Conservation (phyloP, 2,797 vertebrate genomes). For the Petrocephalus sullivani region DNA sequence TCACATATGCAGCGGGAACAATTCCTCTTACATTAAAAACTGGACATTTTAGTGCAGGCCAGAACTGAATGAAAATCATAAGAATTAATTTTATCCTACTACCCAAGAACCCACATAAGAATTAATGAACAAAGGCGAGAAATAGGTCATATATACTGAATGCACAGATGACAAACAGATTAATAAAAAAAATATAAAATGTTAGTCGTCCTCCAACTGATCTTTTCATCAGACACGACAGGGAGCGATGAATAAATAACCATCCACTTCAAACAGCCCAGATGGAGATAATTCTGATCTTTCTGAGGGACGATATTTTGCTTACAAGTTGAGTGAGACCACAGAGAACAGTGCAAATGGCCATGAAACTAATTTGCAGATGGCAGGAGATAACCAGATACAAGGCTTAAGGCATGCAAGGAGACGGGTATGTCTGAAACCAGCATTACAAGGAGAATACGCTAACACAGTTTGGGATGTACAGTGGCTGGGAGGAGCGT, state of each 20-base stretch:
- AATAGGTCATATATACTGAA: not conserved
- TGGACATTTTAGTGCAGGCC: not conserved
- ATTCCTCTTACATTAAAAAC: not conserved
- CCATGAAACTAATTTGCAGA: slow-evolving; percentile 28
- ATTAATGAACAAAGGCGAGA: not conserved
- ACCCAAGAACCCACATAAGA: not conserved
- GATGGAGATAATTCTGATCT: slow-evolving; percentile 25
- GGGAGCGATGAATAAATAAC: slow-evolving; percentile 33
- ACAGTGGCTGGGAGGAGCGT: not conserved
- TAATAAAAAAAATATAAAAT: not conserved
- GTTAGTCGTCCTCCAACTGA: slow-evolving; percentile 18
- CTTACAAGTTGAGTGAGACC: slow-evolving; percentile 30
- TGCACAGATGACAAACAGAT: not conserved
- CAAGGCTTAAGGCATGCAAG: slow-evolving; percentile 25
- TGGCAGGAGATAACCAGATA: slow-evolving; percentile 28
- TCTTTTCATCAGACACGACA: slow-evolving; percentile 33
- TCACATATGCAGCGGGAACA: not conserved
- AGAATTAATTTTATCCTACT: not conserved
- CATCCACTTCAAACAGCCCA: slow-evolving; percentile 24
- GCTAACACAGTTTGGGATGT: slow-evolving; percentile 17
- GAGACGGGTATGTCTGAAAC: slow-evolving; percentile 14
- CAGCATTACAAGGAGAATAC: slow-evolving; percentile 25
- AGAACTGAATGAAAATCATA: not conserved
- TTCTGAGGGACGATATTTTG: slow-evolving; percentile 26
- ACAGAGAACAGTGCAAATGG: not conserved